Evolutionary conservation across 2,888 invertebrate species (phyloP), one percentile per base, ranked within the genome.

Genomic region (Habroteleia sp.): DNA sequence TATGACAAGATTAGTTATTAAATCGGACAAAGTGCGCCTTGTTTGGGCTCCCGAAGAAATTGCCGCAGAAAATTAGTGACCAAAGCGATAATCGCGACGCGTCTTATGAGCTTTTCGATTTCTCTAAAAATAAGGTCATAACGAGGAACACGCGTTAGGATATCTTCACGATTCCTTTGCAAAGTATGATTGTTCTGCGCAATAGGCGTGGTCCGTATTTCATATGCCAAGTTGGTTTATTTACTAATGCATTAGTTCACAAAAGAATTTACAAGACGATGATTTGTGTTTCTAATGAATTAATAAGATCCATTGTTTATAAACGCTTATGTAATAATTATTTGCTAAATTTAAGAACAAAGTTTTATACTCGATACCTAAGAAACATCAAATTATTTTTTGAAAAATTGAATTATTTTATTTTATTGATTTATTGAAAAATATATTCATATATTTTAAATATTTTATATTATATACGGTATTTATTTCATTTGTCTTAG

Each of bases 1-100:
- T 71, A 71, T 48, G 62, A 62, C 62, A 25, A 23, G 71, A 62
- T 71, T 62, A 54, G 60, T 71, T 71, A 62, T 71, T 62, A 58
- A 58, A 52, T 69, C 52, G 52, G 37, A 39, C 42, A 50, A 31
- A 50, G 50, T 41, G 41, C 17, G 27, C 31, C 41, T 33, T 60
- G 69, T 60, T 37, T 44, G 20, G 52, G 27, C 6, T 16, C 10
- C 7, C 17, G 17, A 39, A 31, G 29, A 52, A 69, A 69, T 60
- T 52, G 25, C 29, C 5, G 44, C 35, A 7, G 69, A 56, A 60
- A 69, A 31, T 13, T 50, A 60, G 10, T 23, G 58, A 42, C 50
- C 35, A 56, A 69, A 69, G 42, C 42, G 58, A 50, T 56, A 46
- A 56, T 25, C 56, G 31, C 46, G 48, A 31, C 1, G 13, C 44